These are phyloP conservation scores for Polydrusus cervinus DNA, from an alignment of 2,888 invertebrate species.

Conservation along the genomic window DNA sequence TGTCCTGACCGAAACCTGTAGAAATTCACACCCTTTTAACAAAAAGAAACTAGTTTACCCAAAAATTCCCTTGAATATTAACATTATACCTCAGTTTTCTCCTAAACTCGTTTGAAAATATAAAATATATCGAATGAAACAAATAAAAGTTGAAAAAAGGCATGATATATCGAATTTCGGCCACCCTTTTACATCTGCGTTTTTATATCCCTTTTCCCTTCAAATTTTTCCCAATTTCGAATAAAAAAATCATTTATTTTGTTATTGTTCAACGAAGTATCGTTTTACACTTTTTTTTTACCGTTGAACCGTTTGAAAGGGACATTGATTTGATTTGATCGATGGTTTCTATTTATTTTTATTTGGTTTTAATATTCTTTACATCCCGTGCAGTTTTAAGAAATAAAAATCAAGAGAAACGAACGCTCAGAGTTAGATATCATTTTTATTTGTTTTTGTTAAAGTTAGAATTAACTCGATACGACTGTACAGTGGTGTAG, in stretches of 20 bases:
- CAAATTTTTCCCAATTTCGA: constrained; percentile 30
- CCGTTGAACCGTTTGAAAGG: constrained; percentile 9
- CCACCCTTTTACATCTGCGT: constrained; percentile 35
- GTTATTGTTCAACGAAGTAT: constrained; percentile 26
- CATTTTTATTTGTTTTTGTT: too few relatives aligned
- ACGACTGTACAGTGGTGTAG: too few relatives aligned
- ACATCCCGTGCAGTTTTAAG: not conserved
- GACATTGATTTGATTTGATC: constrained; percentile 26
- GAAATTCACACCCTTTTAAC: constrained; percentile 7
- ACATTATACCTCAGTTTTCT: not conserved
- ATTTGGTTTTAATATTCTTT: constrained; percentile 8
- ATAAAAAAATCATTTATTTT: constrained; percentile 35
- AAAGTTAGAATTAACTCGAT: too few relatives aligned
- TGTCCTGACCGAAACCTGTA: not conserved
- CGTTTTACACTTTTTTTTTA: constrained; percentile 27
- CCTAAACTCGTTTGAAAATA: constrained; percentile 16
- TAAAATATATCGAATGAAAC: not conserved
- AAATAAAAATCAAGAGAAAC: not conserved
- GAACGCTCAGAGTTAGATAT: too few relatives aligned
- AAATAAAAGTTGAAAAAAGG: constrained; percentile 24
- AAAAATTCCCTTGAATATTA: constrained; percentile 5
- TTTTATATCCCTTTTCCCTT: constrained; percentile 20
- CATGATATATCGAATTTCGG: constrained; percentile 19
- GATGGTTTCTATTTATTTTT: constrained; percentile 21
- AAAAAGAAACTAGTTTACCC: constrained; percentile 1